Conservation (phyloP, 37 sponge, comb jelly and placozoan species). For the Dysidea cf. avara region DNA sequence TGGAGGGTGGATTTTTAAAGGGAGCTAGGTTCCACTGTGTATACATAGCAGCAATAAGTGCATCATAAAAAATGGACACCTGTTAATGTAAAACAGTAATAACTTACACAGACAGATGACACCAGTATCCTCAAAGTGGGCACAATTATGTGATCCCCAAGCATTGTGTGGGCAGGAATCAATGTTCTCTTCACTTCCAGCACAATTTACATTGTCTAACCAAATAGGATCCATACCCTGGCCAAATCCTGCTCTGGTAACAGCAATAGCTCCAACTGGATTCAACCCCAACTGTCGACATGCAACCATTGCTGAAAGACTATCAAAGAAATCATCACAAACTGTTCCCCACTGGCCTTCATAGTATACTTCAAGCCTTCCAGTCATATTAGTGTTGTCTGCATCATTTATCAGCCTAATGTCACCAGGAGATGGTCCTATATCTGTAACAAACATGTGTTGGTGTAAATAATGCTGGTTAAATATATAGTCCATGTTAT, state of each 20-base stretch:
- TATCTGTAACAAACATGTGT: too few species aligned
- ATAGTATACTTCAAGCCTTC: too few species aligned
- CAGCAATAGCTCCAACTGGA: slow-evolving; percentile 3
- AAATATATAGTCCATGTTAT: too few species aligned
- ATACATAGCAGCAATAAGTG: background rate
- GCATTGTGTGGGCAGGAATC: slow-evolving; percentile 10
- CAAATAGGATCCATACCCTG: slow-evolving; percentile 19
- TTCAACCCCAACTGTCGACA: slow-evolving; percentile 56
- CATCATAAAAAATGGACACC: background rate
- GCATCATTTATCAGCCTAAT: background rate
- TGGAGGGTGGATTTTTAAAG: too few species aligned
- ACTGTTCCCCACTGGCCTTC: slow-evolving; percentile 58
- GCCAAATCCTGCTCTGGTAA: slow-evolving; percentile 13
- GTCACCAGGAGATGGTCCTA: too few species aligned
- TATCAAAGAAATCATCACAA: slow-evolving; percentile 58
- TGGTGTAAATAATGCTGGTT: too few species aligned
- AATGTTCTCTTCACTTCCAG: background rate
- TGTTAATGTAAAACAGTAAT: background rate
- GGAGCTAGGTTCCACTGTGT: too few species aligned
- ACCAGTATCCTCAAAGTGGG: slow-evolving; percentile 36
- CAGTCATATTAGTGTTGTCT: slow-evolving; percentile 11
- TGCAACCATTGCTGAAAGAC: slow-evolving; percentile 43
- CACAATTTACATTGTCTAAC: slow-evolving; percentile 5
- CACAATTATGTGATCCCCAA: slow-evolving; percentile 26
- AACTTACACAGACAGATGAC: background rate